phyloP scores from a whole-genome alignment of 2,888 invertebrate genomes.

The Xestia ashworthii region DNA sequence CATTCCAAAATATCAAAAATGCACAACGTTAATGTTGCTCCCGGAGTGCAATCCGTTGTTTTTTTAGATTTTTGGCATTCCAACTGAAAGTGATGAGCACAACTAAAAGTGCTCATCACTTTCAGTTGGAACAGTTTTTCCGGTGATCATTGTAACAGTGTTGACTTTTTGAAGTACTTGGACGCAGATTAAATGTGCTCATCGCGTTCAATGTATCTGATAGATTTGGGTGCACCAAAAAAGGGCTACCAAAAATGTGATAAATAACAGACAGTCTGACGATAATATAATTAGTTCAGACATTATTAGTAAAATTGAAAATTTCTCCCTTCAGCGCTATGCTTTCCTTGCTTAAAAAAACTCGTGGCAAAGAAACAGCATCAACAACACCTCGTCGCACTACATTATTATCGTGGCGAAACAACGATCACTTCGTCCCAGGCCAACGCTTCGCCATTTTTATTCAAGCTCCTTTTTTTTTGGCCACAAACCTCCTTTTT shows the following conservation, averaged over 20 bases:
- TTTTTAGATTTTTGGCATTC: too few species aligned
- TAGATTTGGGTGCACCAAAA: not conserved
- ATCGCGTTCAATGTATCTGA: not conserved
- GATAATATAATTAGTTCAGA: too few species aligned
- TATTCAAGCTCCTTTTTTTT: constrained; percentile 79
- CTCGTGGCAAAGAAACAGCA: constrained; percentile 21
- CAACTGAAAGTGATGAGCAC: too few species aligned
- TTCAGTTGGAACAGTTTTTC: too few species aligned
- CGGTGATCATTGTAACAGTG: too few species aligned
- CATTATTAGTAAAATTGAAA: not conserved
- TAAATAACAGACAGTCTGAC: not conserved
- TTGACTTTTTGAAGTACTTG: too few species aligned
- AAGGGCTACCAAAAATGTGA: not conserved
- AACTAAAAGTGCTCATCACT: too few species aligned
- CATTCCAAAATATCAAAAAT: too few species aligned
- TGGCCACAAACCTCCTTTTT: constrained; percentile 68
- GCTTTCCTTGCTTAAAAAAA: not conserved
- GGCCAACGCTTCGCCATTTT: constrained; percentile 79
- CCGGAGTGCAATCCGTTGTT: too few species aligned
- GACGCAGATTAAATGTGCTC: too few species aligned
- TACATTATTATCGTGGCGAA: constrained; percentile 79
- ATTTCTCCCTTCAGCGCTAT: too few species aligned
- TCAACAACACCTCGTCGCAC: constrained; percentile 69
- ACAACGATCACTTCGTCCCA: constrained; percentile 83
- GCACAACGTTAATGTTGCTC: too few species aligned